Conservation (phyloP, 2,888 invertebrate genomes). For the Embidobia sp. region DNA sequence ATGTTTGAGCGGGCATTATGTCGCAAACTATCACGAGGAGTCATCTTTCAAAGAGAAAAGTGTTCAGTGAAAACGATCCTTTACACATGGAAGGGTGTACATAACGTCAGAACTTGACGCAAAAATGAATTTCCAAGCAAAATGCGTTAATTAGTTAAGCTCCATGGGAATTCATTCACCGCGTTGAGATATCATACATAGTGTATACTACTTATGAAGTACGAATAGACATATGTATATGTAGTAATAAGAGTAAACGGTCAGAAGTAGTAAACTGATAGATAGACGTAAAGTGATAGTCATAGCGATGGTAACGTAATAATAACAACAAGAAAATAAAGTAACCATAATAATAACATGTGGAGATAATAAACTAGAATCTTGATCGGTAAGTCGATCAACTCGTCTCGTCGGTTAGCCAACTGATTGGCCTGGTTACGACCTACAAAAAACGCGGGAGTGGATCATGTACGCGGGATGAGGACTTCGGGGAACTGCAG, state of each 20-base stretch:
- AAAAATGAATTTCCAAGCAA: slow-evolving; percentile 37
- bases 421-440: slow-evolving; percentile 72
- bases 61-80: no score
- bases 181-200: slow-evolving; percentile 51
- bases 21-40: no score
- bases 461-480: slow-evolving; percentile 31
- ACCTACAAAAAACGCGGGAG: slow-evolving; percentile 72
- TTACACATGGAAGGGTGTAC: slow-evolving; percentile 24
- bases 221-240: slow-evolving; percentile 64
- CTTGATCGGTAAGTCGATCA: slow-evolving; percentile 72
- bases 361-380: no score
- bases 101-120: slow-evolving; percentile 16
- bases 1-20: no score
- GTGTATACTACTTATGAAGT: slow-evolving; percentile 67
- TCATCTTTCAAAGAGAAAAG: no score
- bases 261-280: slow-evolving; percentile 61
- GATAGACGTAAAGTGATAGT: slow-evolving; percentile 67
- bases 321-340: not conserved
- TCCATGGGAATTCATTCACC: slow-evolving; percentile 36
- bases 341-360: slow-evolving; percentile 31
- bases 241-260: slow-evolving; percentile 55
- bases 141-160: slow-evolving; percentile 24
- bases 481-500: slow-evolving; percentile 27
- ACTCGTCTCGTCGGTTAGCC: slow-evolving; percentile 73
- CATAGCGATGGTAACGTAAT: slow-evolving; percentile 39